Conservation (phyloP, 2,113 vertebrate species). For the Periophthalmodon schlosseri region DNA sequence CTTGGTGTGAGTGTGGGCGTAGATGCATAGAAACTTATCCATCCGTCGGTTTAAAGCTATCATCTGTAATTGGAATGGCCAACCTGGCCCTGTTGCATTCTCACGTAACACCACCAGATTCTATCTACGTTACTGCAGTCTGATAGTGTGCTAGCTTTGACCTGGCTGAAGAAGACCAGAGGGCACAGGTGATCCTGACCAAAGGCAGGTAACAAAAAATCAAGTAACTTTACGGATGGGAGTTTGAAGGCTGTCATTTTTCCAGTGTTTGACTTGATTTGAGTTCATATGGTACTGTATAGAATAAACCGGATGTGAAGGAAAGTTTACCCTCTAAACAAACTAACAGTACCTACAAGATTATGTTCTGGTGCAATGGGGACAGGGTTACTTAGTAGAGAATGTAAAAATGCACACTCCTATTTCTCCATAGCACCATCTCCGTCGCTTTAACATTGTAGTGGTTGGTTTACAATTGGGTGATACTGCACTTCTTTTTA, state of each 20-base stretch:
- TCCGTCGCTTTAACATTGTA: slow-evolving; percentile 1
- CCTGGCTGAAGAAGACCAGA: too few relatives aligned
- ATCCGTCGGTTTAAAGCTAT: slow-evolving; percentile 28
- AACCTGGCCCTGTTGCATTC: too few relatives aligned
- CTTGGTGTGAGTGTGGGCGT: slow-evolving; percentile 72
- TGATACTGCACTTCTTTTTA: neutral
- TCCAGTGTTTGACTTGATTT: slow-evolving; percentile 29
- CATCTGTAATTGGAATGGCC: too few relatives aligned
- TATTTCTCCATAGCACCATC: neutral
- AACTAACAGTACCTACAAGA: neutral
- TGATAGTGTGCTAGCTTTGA: too few relatives aligned
- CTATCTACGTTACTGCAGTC: too few relatives aligned
- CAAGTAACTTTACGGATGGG: too few relatives aligned
- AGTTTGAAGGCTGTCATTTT: neutral
- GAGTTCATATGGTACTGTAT: slow-evolving; percentile 13
- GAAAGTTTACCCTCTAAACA: neutral
- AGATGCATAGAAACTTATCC: slow-evolving; percentile 83
- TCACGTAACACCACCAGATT: too few relatives aligned
- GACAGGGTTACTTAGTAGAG: neutral
- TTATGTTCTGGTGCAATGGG: neutral
- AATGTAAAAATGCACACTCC: neutral
- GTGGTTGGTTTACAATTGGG: neutral
- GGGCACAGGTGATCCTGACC: too few relatives aligned
- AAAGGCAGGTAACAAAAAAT: too few relatives aligned
- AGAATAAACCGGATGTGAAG: slow-evolving; percentile 22